Evolutionary conservation across 2,797 vertebrate species (phyloP), one percentile per base, ranked within the genome.

Genomic region (Macroramphosus scolopax): DNA sequence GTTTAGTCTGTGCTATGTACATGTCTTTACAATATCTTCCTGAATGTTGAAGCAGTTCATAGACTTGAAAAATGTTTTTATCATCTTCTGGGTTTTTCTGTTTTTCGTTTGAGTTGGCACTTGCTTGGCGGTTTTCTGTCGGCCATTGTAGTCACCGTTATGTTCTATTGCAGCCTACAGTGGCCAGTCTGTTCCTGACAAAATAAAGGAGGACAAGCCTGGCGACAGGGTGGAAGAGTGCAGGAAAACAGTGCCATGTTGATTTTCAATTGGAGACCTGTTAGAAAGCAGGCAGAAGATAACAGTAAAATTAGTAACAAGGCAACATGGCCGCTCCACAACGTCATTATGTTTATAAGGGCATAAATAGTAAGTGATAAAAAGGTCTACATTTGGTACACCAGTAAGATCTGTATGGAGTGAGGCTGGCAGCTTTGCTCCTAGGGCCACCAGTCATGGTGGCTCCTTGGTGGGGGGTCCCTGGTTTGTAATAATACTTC

Each of bases 21-120:
- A 99, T 83, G 88, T 97, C 95, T 98, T 97, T 97, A 99, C 95
- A 99, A 93, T 95, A 87, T 94, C 92, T 95, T 98, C 95, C 96
- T 97, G 95, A 97, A 99, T 91, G 92, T 94, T 94, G 93, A 94
- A 96, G 93, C 93, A 97, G 94, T 99, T 95, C 94, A 91, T 93
- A 92, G 92, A 93, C 93, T 94, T 92, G 93, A 93, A 93, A 93
- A 92, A 91, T 77, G 72, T 73, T 22, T 80, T 72, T 66, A 75
- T 72, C 68, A 67, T 81, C 72, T 68, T 75, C 69, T 72, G 53
- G 59, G 50, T 72, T 77, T 73, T 89, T 28, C 83, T 45, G 79
- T 55, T 49, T 65, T 71, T 83, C 72, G 81, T 89, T 74, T 78
- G 85, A 89, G 91, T 96, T 99, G 96, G 95, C 95, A 96, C 94